Evolutionary conservation across 2,113 vertebrate genomes (phyloP).

Genomic region (Microcebus tavaratra): DNA sequence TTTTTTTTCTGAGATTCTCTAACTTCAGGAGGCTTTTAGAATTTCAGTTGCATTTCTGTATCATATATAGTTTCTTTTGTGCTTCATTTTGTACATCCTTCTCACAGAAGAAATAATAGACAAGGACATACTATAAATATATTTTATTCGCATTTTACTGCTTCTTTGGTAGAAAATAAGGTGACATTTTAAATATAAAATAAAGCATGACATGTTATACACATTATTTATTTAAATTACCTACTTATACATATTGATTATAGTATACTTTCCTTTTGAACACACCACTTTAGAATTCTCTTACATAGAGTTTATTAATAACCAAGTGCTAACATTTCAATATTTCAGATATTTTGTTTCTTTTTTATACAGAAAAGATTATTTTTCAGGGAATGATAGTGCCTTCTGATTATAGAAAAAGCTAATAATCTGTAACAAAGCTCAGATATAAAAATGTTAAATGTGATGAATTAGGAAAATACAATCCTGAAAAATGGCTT

Average conservation of each 20-base stretch:
- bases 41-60: background rate
- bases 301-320: conserved; percentile 23
- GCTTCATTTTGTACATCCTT: background rate
- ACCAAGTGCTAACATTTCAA: conserved; percentile 37
- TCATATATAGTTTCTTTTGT: background rate
- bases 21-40: background rate
- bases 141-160: conserved; percentile 63
- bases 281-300: background rate
- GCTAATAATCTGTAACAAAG: conserved; percentile 49
- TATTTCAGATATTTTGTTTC: conserved; percentile 41
- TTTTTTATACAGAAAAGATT: background rate
- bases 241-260: conserved; percentile 26
- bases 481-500: background rate
- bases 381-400: conserved; percentile 37
- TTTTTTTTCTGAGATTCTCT: background rate
- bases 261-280: background rate
- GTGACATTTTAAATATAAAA: conserved; percentile 36
- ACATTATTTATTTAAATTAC: conserved; percentile 25
- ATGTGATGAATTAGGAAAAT: conserved; percentile 37
- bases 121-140: conserved; percentile 28
- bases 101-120: background rate
- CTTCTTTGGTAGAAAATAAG: conserved; percentile 60
- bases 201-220: background rate
- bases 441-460: conserved; percentile 56
- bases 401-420: conserved; percentile 52